Base-by-base conservation (phyloP, 2,888 invertebrate genomes). In the Schizaphis graminum region DNA sequence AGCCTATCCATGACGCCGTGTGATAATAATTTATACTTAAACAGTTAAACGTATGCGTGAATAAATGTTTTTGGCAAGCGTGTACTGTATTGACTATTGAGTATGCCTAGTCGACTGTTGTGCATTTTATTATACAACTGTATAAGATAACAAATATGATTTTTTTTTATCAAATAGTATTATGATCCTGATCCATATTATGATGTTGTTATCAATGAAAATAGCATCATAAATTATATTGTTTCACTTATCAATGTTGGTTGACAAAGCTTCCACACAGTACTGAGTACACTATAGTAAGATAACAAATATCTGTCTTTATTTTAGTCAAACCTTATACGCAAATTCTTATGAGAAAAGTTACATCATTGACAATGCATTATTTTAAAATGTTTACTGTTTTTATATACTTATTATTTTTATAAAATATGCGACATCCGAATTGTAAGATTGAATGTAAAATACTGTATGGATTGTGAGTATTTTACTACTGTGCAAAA, bases 1-100 rank as follows among this genome's bases (percentile, higher is more conserved):
- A 35, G 77, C 77, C 77, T 77, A 77, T 77, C 77, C 77, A 77
- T 77, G 35, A 77, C 53, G 89, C 35, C 88, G 53, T 35, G 87
- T 87, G 67, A 67, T 67, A n/a, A 67, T 67, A n/a, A 21, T 67
- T 67, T 35, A 67, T 67, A 67, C 67, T 67, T 16, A 67, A 35
- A 7, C n/a, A 67, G n/a, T n/a, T n/a, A n/a, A n/a, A 61, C 67
- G 35, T 67, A 67, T 35, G 67, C 7, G 16, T n/a, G n/a, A 77
- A 35, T 8, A 35, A 35, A 57, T 56, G 21, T 21, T 53, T 26
- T 41, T 67, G 16, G 21, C 35, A 21, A 67, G 16, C 16, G 16
- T 67, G 21, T 61, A 61, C 28, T 44, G 28, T 57, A 24, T 3
- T 61, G n/a, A 61, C n/a, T n/a, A 61, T n/a, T n/a, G n/a, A n/a